Conservation (phyloP, 37 sponge, comb jelly and placozoan genomes). For the Theonella swinhoei region DNA sequence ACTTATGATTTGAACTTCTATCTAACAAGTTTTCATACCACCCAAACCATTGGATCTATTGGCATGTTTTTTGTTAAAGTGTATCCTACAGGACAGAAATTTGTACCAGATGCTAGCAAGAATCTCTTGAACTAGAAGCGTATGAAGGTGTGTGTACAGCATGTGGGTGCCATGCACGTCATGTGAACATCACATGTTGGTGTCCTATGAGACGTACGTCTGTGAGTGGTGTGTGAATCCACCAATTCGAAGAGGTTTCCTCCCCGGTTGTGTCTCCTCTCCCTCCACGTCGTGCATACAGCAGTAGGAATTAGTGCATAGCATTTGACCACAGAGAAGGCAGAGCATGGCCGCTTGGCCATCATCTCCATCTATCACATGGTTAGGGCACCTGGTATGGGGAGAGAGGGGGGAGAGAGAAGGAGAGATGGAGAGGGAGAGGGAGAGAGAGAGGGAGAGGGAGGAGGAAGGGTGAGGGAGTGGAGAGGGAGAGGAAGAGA, state of each 20-base stretch:
- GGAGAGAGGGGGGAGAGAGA: neutral
- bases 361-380: slow-evolving; percentile 29
- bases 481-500: neutral
- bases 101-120: too few relatives aligned
- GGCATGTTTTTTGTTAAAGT: too few relatives aligned
- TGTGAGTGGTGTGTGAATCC: slow-evolving; percentile 56
- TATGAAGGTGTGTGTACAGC: too few relatives aligned
- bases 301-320: slow-evolving; percentile 82
- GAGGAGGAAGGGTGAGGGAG: neutral
- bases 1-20: neutral
- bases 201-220: slow-evolving; percentile 47
- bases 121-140: too few relatives aligned
- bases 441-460: neutral
- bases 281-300: slow-evolving; percentile 55
- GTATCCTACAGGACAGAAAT: too few relatives aligned
- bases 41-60: too few relatives aligned
- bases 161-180: too few relatives aligned
- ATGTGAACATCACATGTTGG: too few relatives aligned
- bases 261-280: neutral
- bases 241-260: slow-evolving; percentile 21
- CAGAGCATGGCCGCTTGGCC: slow-evolving; percentile 68
- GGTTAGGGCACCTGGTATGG: slow-evolving; percentile 15
- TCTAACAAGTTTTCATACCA: neutral
- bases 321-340: slow-evolving; percentile 75
- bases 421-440: neutral